phyloP scores from a whole-genome alignment of 1,140 invertebrate genomes.

The Drosophila ambigua region DNA sequence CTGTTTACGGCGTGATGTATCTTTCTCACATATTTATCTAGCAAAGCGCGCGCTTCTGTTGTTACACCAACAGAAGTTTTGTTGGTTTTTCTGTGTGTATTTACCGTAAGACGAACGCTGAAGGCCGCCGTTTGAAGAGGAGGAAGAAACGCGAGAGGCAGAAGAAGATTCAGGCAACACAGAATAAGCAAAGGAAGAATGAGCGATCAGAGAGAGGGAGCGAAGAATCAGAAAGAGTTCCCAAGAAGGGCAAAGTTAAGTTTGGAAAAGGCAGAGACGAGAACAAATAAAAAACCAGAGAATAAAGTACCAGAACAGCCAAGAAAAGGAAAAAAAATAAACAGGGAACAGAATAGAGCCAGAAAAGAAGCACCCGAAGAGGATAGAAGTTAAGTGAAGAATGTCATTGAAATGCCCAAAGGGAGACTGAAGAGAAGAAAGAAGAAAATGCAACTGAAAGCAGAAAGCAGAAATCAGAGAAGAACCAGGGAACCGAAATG shows the following conservation, averaged over 20 bases:
- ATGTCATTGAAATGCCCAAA: too few species aligned
- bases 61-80: constrained; percentile 23
- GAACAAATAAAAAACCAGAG: background rate
- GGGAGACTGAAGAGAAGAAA: too few species aligned
- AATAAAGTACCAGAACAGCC: background rate
- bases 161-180: constrained; percentile 18
- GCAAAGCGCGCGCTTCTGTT: constrained; percentile 8
- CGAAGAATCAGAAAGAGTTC: constrained; percentile 53
- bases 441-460: too few species aligned
- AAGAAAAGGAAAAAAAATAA: background rate
- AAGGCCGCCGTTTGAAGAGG: constrained; percentile 16
- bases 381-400: too few species aligned
- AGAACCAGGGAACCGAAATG: too few species aligned
- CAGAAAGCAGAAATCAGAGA: too few species aligned
- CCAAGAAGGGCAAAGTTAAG: background rate
- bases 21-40: constrained; percentile 25
- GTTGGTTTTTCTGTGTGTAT: constrained; percentile 57
- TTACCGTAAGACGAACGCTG: constrained; percentile 58
- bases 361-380: too few species aligned
- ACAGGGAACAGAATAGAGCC: too few species aligned
- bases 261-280: background rate
- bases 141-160: constrained; percentile 6
- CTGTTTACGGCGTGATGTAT: constrained; percentile 68
- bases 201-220: constrained; percentile 19
- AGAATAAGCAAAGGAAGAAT: background rate